Evolutionary conservation across 2,797 vertebrate genomes (phyloP).

Genomic region (Oreonectes daqikongensis): DNA sequence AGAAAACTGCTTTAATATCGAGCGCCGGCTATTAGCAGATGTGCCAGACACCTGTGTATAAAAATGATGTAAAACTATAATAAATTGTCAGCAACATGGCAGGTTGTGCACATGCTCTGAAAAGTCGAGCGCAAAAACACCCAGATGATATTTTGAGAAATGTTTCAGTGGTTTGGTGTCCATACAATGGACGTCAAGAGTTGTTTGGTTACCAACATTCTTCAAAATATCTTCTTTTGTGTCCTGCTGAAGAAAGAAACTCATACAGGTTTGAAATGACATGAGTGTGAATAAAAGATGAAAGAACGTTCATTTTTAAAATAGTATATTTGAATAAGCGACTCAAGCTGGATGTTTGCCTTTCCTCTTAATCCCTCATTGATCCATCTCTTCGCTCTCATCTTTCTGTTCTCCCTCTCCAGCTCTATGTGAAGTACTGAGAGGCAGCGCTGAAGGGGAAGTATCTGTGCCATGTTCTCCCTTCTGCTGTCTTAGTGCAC

Average conservation of each 20-base stretch:
- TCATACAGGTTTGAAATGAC: background rate
- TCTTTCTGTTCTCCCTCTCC: background rate
- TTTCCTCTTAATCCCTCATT: background rate
- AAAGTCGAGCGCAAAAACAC: too few relatives aligned
- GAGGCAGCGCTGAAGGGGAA: background rate
- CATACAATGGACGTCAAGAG: too few relatives aligned
- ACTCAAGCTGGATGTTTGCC: background rate
- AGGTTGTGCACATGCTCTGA: too few relatives aligned
- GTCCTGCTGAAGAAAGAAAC: background rate
- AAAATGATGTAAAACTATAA: too few relatives aligned
- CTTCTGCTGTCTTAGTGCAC: background rate
- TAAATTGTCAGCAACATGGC: too few relatives aligned
- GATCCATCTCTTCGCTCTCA: background rate
- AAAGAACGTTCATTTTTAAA: background rate
- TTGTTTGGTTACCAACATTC: too few relatives aligned
- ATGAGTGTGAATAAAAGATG: too few relatives aligned
- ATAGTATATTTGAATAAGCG: background rate
- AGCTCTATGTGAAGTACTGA: background rate
- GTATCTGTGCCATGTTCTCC: background rate
- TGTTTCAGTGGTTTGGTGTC: too few relatives aligned
- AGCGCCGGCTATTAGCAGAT: conserved; percentile 7
- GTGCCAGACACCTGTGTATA: background rate
- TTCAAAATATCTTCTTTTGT: too few relatives aligned
- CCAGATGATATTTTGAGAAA: background rate
- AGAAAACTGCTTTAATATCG: conserved; percentile 34